Evolutionary conservation across 2,797 vertebrate species (phyloP), one percentile per base, ranked within the genome.

Genomic region (Tinamus major): DNA sequence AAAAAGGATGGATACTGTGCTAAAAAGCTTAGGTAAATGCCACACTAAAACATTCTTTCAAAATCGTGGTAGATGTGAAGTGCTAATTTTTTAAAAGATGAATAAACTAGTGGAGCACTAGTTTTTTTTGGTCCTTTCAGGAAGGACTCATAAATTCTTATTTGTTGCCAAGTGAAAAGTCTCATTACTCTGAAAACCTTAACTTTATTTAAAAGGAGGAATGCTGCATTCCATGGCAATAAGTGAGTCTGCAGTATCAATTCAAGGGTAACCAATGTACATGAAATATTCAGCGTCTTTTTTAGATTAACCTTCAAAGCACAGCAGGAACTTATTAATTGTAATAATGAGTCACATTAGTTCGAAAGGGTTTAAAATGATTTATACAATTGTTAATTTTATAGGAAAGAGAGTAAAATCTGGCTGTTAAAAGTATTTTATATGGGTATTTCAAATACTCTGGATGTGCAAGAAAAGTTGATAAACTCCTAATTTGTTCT

Each of bases 231-330:
- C 19, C 42, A 7, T 72, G 23, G 6, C 65, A 79, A 9, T 67
- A 64, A 67, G 2, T 65, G 59, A 79, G 6, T 44, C 21, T 67
- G 5, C 0, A 0, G 19, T 70, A 51, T 19, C 18, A 74, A 33
- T 39, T 89, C 13, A 77, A n/a, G 86, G 18, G 16, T 84, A 82
- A 68, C 19, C 15, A 63, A 23, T 3, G 4, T 46, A 58, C 13
- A 35, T 26, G 6, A 62, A 59, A 31, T 68, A 80, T 35, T 93
- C 81, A 48, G 6, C 68, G 8, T 31, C 12, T 86, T 92, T 74
- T 90, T 56, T 44, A 79, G 80, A 64, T 63, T 74, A 74, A 61
- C 42, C 39, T 95, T 76, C 39, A 89, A 92, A 80, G 69, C 4
- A 35, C 33, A 24, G 6, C 71, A 33, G n/a, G 90, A 69, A 19